phyloP scores from a whole-genome alignment of 2,113 vertebrate species.

The Semicossyphus pulcher region DNA sequence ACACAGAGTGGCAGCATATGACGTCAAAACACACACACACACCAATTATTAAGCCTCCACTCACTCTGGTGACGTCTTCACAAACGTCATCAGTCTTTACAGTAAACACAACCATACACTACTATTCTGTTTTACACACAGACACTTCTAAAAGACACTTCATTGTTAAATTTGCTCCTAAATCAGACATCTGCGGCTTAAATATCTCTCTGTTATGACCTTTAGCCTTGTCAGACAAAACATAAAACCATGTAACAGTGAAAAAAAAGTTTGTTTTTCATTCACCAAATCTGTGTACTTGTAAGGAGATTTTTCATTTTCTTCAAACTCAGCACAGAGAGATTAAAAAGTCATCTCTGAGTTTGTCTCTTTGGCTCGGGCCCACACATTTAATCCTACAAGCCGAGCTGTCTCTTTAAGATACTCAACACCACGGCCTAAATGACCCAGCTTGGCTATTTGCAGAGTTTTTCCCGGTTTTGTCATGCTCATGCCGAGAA shows the following conservation, averaged over 20 bases:
- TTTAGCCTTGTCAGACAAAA: not conserved
- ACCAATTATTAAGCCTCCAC: not conserved
- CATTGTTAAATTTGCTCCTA: not conserved
- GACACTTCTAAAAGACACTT: not conserved
- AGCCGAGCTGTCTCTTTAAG: not conserved
- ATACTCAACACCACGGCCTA: constrained; percentile 19
- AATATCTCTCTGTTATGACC: constrained; percentile 2
- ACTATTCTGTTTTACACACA: not conserved
- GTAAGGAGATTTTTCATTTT: not conserved
- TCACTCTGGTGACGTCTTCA: too few relatives aligned
- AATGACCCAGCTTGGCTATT: constrained; percentile 2
- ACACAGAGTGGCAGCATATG: not conserved
- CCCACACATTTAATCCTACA: constrained; percentile 10
- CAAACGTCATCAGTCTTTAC: not conserved
- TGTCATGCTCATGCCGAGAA: constrained; percentile 25
- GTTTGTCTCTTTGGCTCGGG: not conserved
- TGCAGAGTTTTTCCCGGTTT: constrained; percentile 36
- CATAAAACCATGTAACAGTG: not conserved
- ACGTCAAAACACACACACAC: too few relatives aligned
- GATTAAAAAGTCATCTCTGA: constrained; percentile 23
- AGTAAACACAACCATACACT: not conserved
- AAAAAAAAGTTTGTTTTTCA: not conserved
- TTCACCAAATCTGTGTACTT: not conserved
- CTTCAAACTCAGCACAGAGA: not conserved
- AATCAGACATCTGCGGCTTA: constrained; percentile 5